phyloP scores from a whole-genome alignment of 2,888 invertebrate species.

The Hydrotaea cyrtoneurina region DNA sequence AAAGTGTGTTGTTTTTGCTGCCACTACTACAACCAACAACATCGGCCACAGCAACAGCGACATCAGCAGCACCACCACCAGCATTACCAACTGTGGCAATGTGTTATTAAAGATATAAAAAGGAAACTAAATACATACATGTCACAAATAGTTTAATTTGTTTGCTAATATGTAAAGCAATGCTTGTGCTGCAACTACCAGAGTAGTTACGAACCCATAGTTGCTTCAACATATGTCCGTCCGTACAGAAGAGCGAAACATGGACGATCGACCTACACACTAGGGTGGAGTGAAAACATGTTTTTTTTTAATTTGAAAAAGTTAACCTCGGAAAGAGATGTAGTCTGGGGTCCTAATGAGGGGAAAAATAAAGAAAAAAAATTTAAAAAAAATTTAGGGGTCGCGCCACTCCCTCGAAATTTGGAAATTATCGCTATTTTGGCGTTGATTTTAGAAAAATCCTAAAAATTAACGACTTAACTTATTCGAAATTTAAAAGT shows the following conservation, averaged over 20 bases:
- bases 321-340: no score
- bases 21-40: constrained; percentile 70
- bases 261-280: no score
- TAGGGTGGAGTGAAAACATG: no score
- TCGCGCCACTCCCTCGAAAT: no score
- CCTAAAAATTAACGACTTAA: no score
- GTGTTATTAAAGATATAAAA: constrained; percentile 31
- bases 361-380: no score
- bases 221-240: not conserved
- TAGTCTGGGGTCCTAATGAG: no score
- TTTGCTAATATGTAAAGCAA: constrained; percentile 62
- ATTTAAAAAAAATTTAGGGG: no score
- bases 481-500: no score
- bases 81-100: constrained; percentile 1
- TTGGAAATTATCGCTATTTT: no score
- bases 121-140: constrained; percentile 39
- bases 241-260: not conserved
- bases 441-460: no score
- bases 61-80: constrained; percentile 30
- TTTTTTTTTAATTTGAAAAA: no score
- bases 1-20: constrained; percentile 70
- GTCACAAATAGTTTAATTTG: constrained; percentile 67
- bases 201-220: not conserved
- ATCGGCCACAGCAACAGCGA: constrained; percentile 52
- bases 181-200: constrained; percentile 46